Evolutionary conservation across 2,113 vertebrate species (phyloP), one percentile per base, ranked within the genome.

Genomic region (Tragelaphus buxtoni): DNA sequence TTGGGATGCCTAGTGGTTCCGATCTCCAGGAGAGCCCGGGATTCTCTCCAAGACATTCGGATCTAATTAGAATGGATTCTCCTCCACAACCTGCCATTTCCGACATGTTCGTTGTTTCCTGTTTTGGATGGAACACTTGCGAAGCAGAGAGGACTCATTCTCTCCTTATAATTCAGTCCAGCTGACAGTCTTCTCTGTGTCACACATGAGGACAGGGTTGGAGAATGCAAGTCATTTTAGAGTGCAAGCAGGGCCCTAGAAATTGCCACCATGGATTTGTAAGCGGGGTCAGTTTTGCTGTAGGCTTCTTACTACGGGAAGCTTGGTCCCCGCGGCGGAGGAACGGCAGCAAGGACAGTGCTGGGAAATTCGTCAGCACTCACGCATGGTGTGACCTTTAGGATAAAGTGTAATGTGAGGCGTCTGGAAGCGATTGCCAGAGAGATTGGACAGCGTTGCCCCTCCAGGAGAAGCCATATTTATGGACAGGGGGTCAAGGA

Each of bases 81-180:
- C 76, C 42, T 49, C 22, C 28, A 55, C 1, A 0, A 2, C 2
- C 74, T 58, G 35, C 16, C 80, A 16, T 84, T 63, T 45, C 72
- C 11, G 56, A 84, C 18, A 0, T 20, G 13, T 5, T 2, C 10
- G 1, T 32, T 6, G 20, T 14, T 76, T 63, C 39, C 28, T 28
- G 39, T 18, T 79, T 53, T 0, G 6, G 1, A 35, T 16, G 11
- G 28, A 63, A 14, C 32, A 9, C 5, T 11, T 9, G 2, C 0
- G 7, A 39, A 56, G 74, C 65, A 14, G 56, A n/a, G 61, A 51
- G 72, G 63, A 30, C 49, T 56, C 69, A 3, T n/a, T 76, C 30
- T 61, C 30, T 35, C 63, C 20, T 91, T n/a, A 42, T 1, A 63
- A 5, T 47, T 32, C 53, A 58, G 22, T 53, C 22, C 55, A 42